These are phyloP conservation scores for Drosophila ochracea DNA, from an alignment of 2,888 invertebrate genomes.

Conservation along the genomic window DNA sequence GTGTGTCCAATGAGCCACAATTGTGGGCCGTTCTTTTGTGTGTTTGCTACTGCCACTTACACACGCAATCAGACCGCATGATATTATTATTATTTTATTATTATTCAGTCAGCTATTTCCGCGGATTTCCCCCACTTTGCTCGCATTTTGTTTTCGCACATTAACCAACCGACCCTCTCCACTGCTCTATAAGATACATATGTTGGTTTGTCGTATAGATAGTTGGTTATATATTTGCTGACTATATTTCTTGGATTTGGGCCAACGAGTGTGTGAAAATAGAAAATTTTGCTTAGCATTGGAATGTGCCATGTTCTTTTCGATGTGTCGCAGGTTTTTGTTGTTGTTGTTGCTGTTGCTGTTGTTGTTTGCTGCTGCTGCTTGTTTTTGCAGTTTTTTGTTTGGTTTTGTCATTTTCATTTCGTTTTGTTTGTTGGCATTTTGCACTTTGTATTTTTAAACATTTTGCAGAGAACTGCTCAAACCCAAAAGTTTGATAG, in stretches of 20 bases:
- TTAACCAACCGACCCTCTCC: not conserved
- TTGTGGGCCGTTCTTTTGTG: slow-evolving; percentile 12
- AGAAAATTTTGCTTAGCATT: slow-evolving; percentile 76
- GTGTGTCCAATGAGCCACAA: slow-evolving; percentile 42
- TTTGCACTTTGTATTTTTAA: slow-evolving; percentile 72
- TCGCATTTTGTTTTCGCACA: slow-evolving; percentile 34
- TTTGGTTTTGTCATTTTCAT: slow-evolving; percentile 51
- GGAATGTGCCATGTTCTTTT: slow-evolving; percentile 74
- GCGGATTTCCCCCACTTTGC: slow-evolving; percentile 62
- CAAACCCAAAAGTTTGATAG: slow-evolving; percentile 66
- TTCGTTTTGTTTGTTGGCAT: slow-evolving; percentile 50
- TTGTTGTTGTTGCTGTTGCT: slow-evolving; percentile 22
- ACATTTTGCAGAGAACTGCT: slow-evolving; percentile 69
- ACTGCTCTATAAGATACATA: not conserved
- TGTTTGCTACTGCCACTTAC: slow-evolving; percentile 22
- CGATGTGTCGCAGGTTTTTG: slow-evolving; percentile 49
- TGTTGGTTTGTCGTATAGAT: slow-evolving; percentile 50
- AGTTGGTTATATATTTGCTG: slow-evolving; percentile 46
- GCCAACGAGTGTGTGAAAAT: slow-evolving; percentile 81
- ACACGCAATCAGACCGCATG: slow-evolving; percentile 40
- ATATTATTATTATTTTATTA: slow-evolving; percentile 50
- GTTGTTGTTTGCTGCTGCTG: slow-evolving; percentile 12
- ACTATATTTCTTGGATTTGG: slow-evolving; percentile 79
- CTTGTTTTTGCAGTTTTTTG: slow-evolving; percentile 14
- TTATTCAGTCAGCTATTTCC: slow-evolving; percentile 46